A percentile compares a stretch with the other conserved stretches of the same genome.
Evolutionary conservation across 2,888 invertebrate species (phyloP).

Genomic region (Chrysina gloriosa): DNA sequence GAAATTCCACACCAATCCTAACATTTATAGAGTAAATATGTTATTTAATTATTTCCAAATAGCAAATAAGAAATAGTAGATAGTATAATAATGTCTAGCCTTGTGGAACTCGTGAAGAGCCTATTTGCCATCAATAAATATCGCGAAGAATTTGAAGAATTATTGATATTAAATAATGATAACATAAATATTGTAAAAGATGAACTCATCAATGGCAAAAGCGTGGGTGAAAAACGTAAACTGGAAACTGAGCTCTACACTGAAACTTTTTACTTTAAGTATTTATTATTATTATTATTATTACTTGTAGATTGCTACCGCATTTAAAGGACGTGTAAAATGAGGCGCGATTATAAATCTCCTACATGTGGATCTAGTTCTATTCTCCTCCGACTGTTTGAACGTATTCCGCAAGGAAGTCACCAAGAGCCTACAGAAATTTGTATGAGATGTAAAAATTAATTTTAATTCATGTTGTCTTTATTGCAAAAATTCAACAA

Average conservation of each 20-base stretch:
- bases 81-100: neutral
- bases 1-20: neutral
- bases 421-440: neutral
- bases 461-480: slow-evolving; percentile 23
- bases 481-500: slow-evolving; percentile 1
- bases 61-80: neutral
- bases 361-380: slow-evolving; percentile 1
- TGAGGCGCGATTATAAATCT: slow-evolving; percentile 19
- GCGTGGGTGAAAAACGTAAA: neutral
- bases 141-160: neutral
- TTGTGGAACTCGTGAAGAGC: neutral
- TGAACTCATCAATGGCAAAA: neutral
- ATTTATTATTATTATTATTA: neutral
- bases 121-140: slow-evolving; percentile 2
- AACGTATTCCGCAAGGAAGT: neutral
- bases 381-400: neutral
- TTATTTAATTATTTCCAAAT: neutral
- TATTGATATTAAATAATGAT: neutral
- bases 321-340: slow-evolving; percentile 6
- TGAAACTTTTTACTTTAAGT: neutral
- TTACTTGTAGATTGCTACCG: neutral
- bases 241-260: neutral
- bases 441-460: slow-evolving; percentile 12
- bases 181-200: neutral
- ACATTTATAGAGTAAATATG: neutral